phyloP scores from a whole-genome alignment of 2,888 invertebrate genomes.

The Hedya salicella region DNA sequence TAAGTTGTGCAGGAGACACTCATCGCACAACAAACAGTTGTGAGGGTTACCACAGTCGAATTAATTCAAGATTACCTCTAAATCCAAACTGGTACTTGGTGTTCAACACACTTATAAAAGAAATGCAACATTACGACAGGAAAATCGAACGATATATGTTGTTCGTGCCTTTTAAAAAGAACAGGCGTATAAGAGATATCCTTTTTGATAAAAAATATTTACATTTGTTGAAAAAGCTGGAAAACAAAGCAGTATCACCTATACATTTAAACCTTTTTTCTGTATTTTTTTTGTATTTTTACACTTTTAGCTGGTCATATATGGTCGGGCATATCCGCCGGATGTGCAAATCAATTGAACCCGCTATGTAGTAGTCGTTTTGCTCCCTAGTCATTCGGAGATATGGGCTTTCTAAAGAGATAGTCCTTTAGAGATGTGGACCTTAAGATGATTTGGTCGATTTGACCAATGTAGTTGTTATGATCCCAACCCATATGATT shows the following conservation, averaged over 20 bases:
- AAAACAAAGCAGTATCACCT: background rate
- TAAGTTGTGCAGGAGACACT: slow-evolving; percentile 25
- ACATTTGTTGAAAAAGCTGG: slow-evolving; percentile 7
- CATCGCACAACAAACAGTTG: no score
- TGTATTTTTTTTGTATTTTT: slow-evolving; percentile 4
- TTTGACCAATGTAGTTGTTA: no score
- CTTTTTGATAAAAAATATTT: slow-evolving; percentile 19
- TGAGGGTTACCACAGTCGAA: no score
- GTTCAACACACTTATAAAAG: slow-evolving; percentile 19
- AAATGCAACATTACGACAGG: slow-evolving; percentile 15
- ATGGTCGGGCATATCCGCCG: background rate
- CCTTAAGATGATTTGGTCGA: no score
- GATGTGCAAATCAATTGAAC: no score
- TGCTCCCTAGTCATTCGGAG: no score
- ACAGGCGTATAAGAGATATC: no score
- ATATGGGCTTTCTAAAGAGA: no score
- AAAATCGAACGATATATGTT: slow-evolving; percentile 18
- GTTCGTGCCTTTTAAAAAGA: slow-evolving; percentile 16
- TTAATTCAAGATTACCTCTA: slow-evolving; percentile 18
- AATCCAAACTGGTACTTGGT: slow-evolving; percentile 23
- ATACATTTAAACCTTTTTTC: slow-evolving; percentile 14
- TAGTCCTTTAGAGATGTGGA: no score
- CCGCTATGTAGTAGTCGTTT: no score
- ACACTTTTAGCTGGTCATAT: slow-evolving; percentile 3
- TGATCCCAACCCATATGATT: no score